Conservation (phyloP, 2,888 invertebrate genomes). For the Brenthis ino region DNA sequence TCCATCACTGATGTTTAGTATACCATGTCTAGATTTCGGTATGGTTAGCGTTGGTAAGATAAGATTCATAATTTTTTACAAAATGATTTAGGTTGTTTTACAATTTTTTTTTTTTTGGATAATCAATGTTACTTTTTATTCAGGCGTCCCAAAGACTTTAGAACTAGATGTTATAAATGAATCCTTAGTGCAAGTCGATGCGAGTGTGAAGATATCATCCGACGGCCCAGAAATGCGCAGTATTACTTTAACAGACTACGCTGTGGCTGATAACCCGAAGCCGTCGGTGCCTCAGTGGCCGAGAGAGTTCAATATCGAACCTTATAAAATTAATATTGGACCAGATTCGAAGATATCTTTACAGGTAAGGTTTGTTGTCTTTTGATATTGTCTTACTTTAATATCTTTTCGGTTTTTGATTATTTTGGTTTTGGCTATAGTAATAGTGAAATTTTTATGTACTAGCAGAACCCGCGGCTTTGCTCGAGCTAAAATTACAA, state of each 20-base stretch:
- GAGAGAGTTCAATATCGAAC: constrained; percentile 79
- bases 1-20: constrained; percentile 81
- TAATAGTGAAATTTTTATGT: too few species aligned
- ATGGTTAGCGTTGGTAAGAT: constrained; percentile 79
- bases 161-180: constrained; percentile 78
- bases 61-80: not conserved
- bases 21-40: constrained; percentile 81
- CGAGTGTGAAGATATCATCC: constrained; percentile 69
- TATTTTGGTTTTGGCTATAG: not conserved
- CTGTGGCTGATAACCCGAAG: constrained; percentile 61
- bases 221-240: constrained; percentile 81
- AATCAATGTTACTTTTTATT: constrained; percentile 22
- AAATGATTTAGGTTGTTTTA: not conserved
- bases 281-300: constrained; percentile 72
- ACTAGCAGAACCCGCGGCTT: too few species aligned
- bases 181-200: constrained; percentile 80
- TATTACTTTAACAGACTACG: constrained; percentile 73
- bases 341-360: constrained; percentile 70
- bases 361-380: constrained; percentile 54
- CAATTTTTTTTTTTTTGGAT: not conserved
- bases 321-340: constrained; percentile 69
- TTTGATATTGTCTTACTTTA: not conserved
- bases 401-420: not conserved
- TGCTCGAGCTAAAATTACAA: too few species aligned
- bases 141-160: constrained; percentile 76